phyloP scores from a whole-genome alignment of 2,888 invertebrate genomes.

The Hedya salicella region DNA sequence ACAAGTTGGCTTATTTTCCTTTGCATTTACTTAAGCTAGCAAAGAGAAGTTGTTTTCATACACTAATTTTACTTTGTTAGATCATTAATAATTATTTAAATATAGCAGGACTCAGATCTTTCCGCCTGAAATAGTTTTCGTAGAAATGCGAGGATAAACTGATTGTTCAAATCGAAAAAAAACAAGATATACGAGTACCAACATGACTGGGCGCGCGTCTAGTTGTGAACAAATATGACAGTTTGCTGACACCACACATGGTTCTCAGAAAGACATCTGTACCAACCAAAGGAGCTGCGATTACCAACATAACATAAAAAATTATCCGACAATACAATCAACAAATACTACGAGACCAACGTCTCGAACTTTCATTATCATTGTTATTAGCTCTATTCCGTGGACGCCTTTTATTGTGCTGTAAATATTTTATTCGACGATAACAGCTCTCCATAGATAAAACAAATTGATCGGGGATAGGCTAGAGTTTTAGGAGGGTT shows the following conservation, averaged over 20 bases:
- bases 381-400: slow-evolving; percentile 75
- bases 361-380: slow-evolving; percentile 68
- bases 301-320: slow-evolving; percentile 19
- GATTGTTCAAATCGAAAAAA: background rate
- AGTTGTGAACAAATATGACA: slow-evolving; percentile 25
- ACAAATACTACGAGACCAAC: slow-evolving; percentile 45
- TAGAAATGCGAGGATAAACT: background rate
- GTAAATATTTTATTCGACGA: slow-evolving; percentile 81
- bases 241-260: slow-evolving; percentile 25
- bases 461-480: slow-evolving; percentile 78
- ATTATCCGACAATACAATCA: slow-evolving; percentile 38
- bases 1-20: too few species aligned
- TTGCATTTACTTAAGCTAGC: too few species aligned
- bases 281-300: slow-evolving; percentile 1
- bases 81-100: too few species aligned
- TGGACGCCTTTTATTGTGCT: slow-evolving; percentile 78
- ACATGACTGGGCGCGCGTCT: background rate
- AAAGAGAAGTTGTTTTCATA: too few species aligned
- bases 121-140: too few species aligned
- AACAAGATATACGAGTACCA: background rate
- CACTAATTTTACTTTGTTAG: too few species aligned
- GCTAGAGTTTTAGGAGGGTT: slow-evolving; percentile 67
- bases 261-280: slow-evolving; percentile 31
- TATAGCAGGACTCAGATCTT: too few species aligned
- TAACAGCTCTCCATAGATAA: slow-evolving; percentile 77